Conservation (phyloP, 2,113 vertebrate genomes). For the Apteryx mantelli region DNA sequence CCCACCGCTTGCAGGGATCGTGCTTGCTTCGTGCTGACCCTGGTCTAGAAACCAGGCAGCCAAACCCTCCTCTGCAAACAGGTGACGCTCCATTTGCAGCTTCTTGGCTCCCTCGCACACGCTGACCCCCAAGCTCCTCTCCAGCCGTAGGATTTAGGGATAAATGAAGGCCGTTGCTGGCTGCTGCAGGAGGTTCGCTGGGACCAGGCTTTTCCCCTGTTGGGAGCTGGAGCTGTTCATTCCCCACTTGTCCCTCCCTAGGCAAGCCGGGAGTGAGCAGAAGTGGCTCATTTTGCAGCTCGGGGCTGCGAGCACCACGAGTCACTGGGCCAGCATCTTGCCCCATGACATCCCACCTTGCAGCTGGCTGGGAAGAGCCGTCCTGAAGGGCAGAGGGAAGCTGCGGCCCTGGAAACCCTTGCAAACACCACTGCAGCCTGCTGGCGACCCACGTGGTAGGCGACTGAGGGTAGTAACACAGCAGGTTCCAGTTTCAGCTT, state of each 20-base stretch:
- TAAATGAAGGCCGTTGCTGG: not conserved
- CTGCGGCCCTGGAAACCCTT: not conserved
- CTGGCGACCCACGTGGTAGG: rapidly evolving
- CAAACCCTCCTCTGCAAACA: not conserved
- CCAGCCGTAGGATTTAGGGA: not conserved
- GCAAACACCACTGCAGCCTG: not conserved
- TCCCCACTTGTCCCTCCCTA: too few species aligned
- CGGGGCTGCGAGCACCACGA: too few species aligned
- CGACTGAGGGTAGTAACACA: rapidly evolving
- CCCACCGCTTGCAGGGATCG: rapidly evolving
- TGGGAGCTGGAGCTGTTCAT: too few species aligned
- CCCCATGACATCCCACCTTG: too few species aligned
- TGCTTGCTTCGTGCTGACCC: not conserved
- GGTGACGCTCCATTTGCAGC: rapidly evolving
- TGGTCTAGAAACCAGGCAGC: not conserved
- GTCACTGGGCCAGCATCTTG: too few species aligned
- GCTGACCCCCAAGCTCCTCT: not conserved
- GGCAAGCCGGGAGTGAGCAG: too few species aligned
- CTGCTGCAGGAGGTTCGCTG: not conserved
- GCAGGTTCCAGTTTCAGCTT: not conserved
- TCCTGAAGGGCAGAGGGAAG: not conserved
- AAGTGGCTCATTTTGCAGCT: too few species aligned
- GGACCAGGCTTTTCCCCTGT: too few species aligned
- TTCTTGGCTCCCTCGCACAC: not conserved
- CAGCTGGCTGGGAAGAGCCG: not conserved